These are phyloP conservation scores for Poecilia velifera DNA, from an alignment of 2,797 vertebrate genomes.

Conservation along the genomic window DNA sequence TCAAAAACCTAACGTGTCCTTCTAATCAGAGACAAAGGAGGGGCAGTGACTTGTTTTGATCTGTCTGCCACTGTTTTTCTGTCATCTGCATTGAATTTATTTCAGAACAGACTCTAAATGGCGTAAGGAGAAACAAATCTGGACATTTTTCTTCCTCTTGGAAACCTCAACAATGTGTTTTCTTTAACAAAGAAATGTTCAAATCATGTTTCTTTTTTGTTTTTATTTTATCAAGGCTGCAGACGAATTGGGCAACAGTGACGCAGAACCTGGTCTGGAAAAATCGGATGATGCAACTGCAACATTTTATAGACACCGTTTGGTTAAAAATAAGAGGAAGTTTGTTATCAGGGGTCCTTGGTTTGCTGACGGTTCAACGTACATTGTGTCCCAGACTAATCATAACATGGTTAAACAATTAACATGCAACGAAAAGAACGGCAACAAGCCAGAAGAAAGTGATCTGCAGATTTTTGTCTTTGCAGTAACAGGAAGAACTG, in stretches of 20 bases:
- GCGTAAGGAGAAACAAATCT: conserved; percentile 5
- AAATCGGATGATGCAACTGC: conserved; percentile 12
- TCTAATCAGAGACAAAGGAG: neutral
- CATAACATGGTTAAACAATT: neutral
- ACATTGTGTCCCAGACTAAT: conserved; percentile 7
- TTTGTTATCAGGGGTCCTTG: conserved; percentile 20
- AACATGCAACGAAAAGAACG: neutral
- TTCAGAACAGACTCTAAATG: conserved; percentile 18
- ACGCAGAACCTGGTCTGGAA: conserved; percentile 13
- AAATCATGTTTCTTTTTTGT: conserved; percentile 9
- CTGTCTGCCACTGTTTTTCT: conserved; percentile 41
- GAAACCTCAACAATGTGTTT: conserved; percentile 27
- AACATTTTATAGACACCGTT: neutral
- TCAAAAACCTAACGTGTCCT: conserved; percentile 35
- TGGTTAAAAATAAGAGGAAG: conserved; percentile 16
- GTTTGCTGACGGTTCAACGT: conserved; percentile 18
- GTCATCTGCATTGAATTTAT: conserved; percentile 32
- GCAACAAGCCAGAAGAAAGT: neutral
- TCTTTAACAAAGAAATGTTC: neutral
- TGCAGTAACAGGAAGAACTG: neutral
- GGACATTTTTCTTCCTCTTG: conserved; percentile 26
- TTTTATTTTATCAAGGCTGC: conserved; percentile 12
- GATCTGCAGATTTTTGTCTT: neutral
- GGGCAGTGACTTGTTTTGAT: conserved; percentile 47
- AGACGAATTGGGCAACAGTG: conserved; percentile 12